Evolutionary conservation across 2,888 invertebrate species (phyloP), one percentile per base, ranked within the genome.

Genomic region (Timema podura): DNA sequence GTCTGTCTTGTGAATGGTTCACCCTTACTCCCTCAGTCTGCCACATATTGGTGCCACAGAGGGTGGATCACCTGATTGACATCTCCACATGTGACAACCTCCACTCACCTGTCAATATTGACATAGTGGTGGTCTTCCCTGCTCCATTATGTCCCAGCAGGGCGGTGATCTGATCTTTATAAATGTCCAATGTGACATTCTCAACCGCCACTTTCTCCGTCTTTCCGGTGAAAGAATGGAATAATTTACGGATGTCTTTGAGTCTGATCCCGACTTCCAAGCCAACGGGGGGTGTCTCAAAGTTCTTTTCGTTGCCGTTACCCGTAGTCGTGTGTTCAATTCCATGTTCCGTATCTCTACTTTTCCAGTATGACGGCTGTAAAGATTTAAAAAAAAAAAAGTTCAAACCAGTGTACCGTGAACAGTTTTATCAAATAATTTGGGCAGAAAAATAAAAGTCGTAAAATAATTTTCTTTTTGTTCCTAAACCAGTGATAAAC

Each of bases 61-160:
- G 30, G 30, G 30, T 30, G 30, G 30, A 30, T 30, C 1, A 30
- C 30, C 30, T 30, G 30, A 3, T 30, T 1, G 30, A 30, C 30
- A 30, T 30, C 30, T n/a, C n/a, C n/a, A n/a, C n/a, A n/a, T n/a
- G n/a, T n/a, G 30, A 30, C 30, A 30, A 30, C 30, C 30, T 30
- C 30, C 9, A n/a, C 85, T 80, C 81, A 83, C 86, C 87, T 69
- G 86, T 89, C 0, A 91, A 84, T 77, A 91, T 89, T 15, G 87
- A 88, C 85, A 91, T 89, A 15, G 89, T 87, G 0, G 91, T 91
- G n/a, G 89, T 90, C 79, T 94, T 94, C 48, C 93, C 93, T 5
- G 93, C 94, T 9, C 94, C 94, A 79, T 94, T 94, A 79, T 93
- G 93, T 0, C 96, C 96, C 16, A 96, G 83, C 30, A 96, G 82